These are phyloP conservation scores for Periparus ater DNA, from an alignment of 2,797 vertebrate genomes.

Conservation along the genomic window DNA sequence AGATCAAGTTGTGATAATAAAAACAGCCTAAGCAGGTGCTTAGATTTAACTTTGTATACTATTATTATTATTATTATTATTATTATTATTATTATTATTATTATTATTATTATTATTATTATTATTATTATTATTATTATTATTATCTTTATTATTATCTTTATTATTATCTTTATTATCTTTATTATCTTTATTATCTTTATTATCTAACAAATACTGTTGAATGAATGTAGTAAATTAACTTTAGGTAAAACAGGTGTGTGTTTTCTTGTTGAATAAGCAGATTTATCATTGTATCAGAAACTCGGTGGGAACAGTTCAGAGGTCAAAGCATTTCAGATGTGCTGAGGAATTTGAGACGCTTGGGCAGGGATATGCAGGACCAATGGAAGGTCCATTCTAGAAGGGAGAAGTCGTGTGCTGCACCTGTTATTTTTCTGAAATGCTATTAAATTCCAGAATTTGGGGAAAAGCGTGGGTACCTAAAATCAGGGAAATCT, in stretches of 20 bases:
- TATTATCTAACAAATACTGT: neutral
- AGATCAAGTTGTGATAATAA: neutral
- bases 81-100: rapidly evolving
- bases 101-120: neutral
- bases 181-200: neutral
- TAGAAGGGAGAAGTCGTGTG: neutral
- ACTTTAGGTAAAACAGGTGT: neutral
- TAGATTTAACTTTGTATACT: neutral
- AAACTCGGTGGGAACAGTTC: neutral
- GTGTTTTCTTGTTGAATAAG: conserved; percentile 8
- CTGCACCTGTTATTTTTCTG: neutral
- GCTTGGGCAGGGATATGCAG: neutral
- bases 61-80: rapidly evolving
- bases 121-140: no score
- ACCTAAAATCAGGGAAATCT: neutral
- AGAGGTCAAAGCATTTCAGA: neutral
- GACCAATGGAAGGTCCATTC: neutral
- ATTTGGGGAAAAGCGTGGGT: neutral
- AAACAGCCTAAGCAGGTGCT: neutral
- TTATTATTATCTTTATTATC: no score
- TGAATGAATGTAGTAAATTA: neutral
- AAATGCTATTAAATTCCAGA: neutral
- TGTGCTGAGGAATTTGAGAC: neutral
- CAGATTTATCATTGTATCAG: neutral
- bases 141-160: neutral